Conservation (phyloP, 2,113 vertebrate species). For the Syngnathus typhle region DNA sequence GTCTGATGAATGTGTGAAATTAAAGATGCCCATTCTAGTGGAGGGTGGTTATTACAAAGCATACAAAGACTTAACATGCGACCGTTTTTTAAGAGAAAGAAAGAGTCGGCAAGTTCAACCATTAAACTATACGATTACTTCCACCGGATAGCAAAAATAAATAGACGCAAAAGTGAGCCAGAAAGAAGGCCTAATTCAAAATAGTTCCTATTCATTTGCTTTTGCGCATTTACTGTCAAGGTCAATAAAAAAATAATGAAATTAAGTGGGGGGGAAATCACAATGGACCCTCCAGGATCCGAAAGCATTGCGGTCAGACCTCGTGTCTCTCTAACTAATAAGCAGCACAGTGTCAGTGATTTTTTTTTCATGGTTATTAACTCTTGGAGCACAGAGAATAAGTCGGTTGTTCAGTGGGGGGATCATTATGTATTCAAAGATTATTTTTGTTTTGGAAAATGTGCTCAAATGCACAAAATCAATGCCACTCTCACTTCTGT, state of each 20-base stretch:
- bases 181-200: conserved; percentile 31
- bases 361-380: conserved; percentile 11
- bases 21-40: conserved; percentile 55
- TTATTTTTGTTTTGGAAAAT: conserved; percentile 5
- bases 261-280: conserved; percentile 50
- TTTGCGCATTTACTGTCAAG: conserved; percentile 19
- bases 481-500: not conserved
- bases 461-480: not conserved
- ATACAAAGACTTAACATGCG: conserved; percentile 38
- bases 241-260: conserved; percentile 53
- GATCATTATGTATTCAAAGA: conserved; percentile 2
- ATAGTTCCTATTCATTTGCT: conserved; percentile 24
- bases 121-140: conserved; percentile 32
- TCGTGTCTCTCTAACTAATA: conserved; percentile 54
- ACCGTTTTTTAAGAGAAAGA: conserved; percentile 21
- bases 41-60: conserved; percentile 54
- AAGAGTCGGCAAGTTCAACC: conserved; percentile 17
- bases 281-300: conserved; percentile 34
- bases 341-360: conserved; percentile 24
- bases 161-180: conserved; percentile 47
- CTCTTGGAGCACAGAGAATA: conserved; percentile 12
- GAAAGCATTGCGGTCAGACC: conserved; percentile 55
- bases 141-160: conserved; percentile 46
- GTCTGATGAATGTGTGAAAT: conserved; percentile 65
- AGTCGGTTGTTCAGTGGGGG: conserved; percentile 7